Conservation (phyloP, 2,113 vertebrate genomes). For the Theristicus caerulescens region DNA sequence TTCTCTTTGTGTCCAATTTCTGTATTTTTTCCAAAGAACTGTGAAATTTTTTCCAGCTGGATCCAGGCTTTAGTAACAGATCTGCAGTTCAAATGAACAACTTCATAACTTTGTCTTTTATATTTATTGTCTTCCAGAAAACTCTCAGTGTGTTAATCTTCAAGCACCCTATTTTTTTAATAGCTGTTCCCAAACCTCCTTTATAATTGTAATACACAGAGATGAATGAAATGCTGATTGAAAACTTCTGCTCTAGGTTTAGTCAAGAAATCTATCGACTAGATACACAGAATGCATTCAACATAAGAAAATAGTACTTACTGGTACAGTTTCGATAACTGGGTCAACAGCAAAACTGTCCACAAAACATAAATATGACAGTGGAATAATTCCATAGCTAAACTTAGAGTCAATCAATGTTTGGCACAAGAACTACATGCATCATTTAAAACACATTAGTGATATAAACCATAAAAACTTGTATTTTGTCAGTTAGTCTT, state of each 20-base stretch:
- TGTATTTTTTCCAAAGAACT: not conserved
- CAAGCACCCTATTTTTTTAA: not conserved
- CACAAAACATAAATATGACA: not conserved
- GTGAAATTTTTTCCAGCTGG: not conserved
- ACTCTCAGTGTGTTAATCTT: not conserved
- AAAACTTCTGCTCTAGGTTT: not conserved
- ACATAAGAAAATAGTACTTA: not conserved
- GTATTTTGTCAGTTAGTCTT: not conserved
- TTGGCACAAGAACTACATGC: not conserved
- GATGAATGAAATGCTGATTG: not conserved
- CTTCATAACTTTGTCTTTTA: not conserved
- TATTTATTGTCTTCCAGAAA: not conserved
- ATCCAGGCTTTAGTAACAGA: not conserved
- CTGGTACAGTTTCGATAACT: not conserved
- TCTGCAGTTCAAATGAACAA: not conserved
- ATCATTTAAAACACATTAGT: not conserved
- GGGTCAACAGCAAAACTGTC: not conserved
- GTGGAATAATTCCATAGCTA: not conserved
- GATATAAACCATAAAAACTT: not conserved
- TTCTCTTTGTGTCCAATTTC: not conserved
- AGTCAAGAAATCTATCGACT: not conserved
- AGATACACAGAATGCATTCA: not conserved
- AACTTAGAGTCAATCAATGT: fast-evolving
- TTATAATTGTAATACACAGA: not conserved
- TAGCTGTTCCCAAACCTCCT: not conserved